A percentile compares a stretch with the other conserved stretches of the same genome.
These are phyloP conservation scores for Rhopalosiphum padi DNA, from an alignment of 1,140 invertebrate species.

Conservation along the genomic window DNA sequence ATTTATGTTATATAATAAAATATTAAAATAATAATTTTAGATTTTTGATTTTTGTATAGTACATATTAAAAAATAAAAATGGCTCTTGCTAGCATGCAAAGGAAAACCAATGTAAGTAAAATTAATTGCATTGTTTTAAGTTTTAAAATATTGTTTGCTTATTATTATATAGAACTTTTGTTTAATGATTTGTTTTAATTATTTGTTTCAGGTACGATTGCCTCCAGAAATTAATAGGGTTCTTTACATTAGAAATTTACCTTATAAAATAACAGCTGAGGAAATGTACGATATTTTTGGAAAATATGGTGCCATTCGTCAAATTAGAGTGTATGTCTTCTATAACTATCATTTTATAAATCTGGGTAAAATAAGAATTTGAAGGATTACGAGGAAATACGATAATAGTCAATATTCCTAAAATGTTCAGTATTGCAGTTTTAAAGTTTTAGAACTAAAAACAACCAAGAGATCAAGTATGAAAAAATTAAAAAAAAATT, in stretches of 20 bases:
- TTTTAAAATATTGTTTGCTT: neutral
- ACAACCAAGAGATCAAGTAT: too few relatives aligned
- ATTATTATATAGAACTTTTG: conserved; percentile 33
- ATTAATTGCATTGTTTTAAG: neutral
- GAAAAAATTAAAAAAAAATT: too few relatives aligned
- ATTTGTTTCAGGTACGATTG: conserved; percentile 81
- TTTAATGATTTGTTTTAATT: conserved; percentile 58
- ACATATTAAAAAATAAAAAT: neutral
- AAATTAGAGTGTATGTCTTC: conserved; percentile 93
- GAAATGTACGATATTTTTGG: conserved; percentile 99
- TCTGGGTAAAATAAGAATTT: neutral
- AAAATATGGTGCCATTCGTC: conserved; percentile 98
- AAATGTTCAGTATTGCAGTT: too few relatives aligned
- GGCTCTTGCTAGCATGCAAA: conserved; percentile 56
- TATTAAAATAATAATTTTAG: neutral
- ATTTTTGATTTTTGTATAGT: neutral
- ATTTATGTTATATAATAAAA: too few relatives aligned
- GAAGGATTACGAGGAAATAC: too few relatives aligned
- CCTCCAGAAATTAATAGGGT: conserved; percentile 99
- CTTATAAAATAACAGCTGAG: conserved; percentile 99
- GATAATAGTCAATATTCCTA: too few relatives aligned
- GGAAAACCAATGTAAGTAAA: conserved; percentile 51
- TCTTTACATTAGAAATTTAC: conserved; percentile 95
- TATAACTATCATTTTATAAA: neutral
- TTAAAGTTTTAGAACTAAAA: too few relatives aligned